Conservation (phyloP, 2,888 invertebrate genomes). For the Nymphalis c-album region DNA sequence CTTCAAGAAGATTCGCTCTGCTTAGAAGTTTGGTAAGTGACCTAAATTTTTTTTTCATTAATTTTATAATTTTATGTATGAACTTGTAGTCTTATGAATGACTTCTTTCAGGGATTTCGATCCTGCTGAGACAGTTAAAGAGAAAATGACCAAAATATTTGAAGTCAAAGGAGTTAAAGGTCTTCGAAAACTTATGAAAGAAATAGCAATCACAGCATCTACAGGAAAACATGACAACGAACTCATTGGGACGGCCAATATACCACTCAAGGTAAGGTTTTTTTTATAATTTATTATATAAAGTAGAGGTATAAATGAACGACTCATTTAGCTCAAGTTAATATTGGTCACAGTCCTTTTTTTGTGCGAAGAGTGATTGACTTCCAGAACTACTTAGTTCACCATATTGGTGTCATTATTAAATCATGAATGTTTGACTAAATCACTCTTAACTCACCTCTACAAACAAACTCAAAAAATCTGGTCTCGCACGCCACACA, state of each 20-base stretch:
- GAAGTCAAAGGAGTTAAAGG: slow-evolving; percentile 93
- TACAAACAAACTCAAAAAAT: too few relatives aligned
- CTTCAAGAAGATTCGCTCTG: slow-evolving; percentile 87
- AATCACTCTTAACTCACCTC: too few relatives aligned
- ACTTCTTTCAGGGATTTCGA: slow-evolving; percentile 88
- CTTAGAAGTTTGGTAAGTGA: slow-evolving; percentile 89
- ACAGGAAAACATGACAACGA: slow-evolving; percentile 97
- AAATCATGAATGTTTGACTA: too few relatives aligned
- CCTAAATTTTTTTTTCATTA: not conserved
- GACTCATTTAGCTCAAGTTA: too few relatives aligned
- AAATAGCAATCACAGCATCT: slow-evolving; percentile 95
- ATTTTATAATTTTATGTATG: not conserved
- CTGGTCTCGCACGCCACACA: too few relatives aligned
- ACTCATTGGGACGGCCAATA: slow-evolving; percentile 93
- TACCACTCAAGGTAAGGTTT: slow-evolving; percentile 88
- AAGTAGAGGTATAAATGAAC: too few relatives aligned
- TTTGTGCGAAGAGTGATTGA: too few relatives aligned
- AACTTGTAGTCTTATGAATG: not conserved
- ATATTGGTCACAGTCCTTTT: too few relatives aligned
- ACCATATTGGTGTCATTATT: too few relatives aligned
- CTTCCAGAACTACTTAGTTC: too few relatives aligned
- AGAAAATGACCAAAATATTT: slow-evolving; percentile 92
- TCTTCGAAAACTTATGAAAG: slow-evolving; percentile 91
- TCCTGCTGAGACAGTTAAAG: slow-evolving; percentile 93
- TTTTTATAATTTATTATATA: not conserved